Evolutionary conservation across 2,797 vertebrate species (phyloP).

Genomic region (Macrochelys suwanniensis): DNA sequence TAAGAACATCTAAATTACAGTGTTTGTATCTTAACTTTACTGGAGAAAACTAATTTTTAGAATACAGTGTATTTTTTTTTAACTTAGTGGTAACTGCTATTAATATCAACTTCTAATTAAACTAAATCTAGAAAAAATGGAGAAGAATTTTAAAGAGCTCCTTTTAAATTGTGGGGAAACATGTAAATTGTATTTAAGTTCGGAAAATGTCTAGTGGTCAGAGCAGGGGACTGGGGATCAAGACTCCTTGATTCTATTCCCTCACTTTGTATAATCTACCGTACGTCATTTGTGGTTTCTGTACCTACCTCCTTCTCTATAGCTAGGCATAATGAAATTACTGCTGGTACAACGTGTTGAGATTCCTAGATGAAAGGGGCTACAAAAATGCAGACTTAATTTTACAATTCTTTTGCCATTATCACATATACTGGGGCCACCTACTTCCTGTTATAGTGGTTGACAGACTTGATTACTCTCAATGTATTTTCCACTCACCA

Average conservation of each 20-base stretch:
- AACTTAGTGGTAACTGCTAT: neutral
- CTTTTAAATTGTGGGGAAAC: neutral
- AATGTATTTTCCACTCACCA: neutral
- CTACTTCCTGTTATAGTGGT: neutral
- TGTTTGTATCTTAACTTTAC: neutral
- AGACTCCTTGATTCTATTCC: neutral
- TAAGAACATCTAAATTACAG: neutral
- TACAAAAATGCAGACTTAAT: neutral
- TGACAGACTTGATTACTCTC: neutral
- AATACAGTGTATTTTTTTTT: neutral
- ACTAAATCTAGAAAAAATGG: neutral
- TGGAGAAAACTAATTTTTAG: neutral
- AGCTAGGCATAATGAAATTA: neutral
- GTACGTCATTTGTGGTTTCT: neutral
- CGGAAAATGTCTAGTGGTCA: neutral
- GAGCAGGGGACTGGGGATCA: neutral
- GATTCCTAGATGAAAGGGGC: constrained; percentile 18
- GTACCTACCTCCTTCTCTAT: neutral
- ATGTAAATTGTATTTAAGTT: neutral
- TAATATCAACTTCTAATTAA: neutral
- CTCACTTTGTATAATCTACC: neutral
- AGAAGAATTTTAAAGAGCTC: neutral
- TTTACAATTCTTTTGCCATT: neutral
- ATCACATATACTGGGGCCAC: neutral
- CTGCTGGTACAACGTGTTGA: neutral